Evolutionary conservation across 1,140 invertebrate genomes (phyloP), one percentile per base, ranked within the genome.

Genomic region (Spodoptera frugiperda): DNA sequence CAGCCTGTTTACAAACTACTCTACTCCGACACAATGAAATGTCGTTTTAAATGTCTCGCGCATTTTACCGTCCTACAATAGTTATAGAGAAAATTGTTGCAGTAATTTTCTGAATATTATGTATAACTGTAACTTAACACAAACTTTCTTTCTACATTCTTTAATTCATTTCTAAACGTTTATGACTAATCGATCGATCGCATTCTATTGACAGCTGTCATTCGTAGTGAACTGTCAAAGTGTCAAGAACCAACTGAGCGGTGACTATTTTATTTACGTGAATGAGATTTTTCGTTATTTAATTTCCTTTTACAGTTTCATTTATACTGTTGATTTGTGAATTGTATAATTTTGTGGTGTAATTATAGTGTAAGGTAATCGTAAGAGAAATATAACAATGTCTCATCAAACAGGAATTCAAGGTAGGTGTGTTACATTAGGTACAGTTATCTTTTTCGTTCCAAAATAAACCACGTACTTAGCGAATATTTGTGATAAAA

Each of bases 351-450:
- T 61, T 59, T 73, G 19, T 49, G 44, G n/a, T 49, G 9, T 39
- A 12, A 3, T 15, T 54, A 21, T 63, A 33, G 51, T 19, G 12
- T 63, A 73, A 12, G n/a, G 17, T 75, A 63, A 75, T 46, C 33
- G 54, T 73, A 57, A 30, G 15, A 72, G 55, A n/a, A 55, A 76
- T 67, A 49, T 53, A 39, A 59, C 17, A 78, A 94, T 94, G 91
- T 93, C 90, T 83, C 94, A 94, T 77, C 91, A 94, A 85, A 93
- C 91, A 33, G 91, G 91, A 76, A 94, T 93, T 77, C 87, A 94
- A 88, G 93, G 89, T 93, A 88, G 71, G 78, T 15, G 33, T 39
- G 33, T 6, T 39, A 78, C 33, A 39, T 39, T 78, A n/a, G n/a
- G n/a, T n/a, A 78, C 76, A 75, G 67, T 80, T 77, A 73, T 71